These are phyloP conservation scores for Conus ventricosus DNA, from an alignment of 1,140 invertebrate genomes.

Conservation along the genomic window DNA sequence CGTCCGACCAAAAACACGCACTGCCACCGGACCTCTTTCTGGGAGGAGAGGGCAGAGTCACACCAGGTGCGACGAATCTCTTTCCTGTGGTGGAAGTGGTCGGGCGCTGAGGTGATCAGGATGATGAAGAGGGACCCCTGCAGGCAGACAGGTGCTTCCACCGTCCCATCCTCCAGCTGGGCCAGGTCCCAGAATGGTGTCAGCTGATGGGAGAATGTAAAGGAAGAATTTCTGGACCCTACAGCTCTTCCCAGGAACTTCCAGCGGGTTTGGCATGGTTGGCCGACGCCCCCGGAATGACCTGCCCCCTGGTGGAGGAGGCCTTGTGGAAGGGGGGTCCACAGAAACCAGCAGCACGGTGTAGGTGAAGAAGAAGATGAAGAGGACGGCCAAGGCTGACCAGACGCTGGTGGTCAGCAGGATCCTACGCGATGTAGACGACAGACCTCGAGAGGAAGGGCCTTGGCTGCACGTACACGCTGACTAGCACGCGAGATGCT, in stretches of 20 bases:
- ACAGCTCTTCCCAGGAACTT: background rate
- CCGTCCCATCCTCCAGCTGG: conserved; percentile 37
- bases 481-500: conserved; percentile 38
- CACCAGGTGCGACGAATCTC: conserved; percentile 64
- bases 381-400: conserved; percentile 45
- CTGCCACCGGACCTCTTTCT: conserved; percentile 48
- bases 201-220: background rate
- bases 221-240: background rate
- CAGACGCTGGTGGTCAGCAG: conserved; percentile 58
- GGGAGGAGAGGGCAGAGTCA: conserved; percentile 41
- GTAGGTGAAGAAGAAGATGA: conserved; percentile 53
- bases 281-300: background rate
- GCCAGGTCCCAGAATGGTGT: conserved; percentile 53
- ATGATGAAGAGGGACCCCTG: conserved; percentile 49
- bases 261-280: background rate
- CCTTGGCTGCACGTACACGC: conserved; percentile 37
- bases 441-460: conserved; percentile 40
- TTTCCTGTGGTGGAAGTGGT: conserved; percentile 50
- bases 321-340: conserved; percentile 42
- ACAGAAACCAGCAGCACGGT: conserved; percentile 55
- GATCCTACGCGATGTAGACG: conserved; percentile 42
- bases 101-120: conserved; percentile 55
- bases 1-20: conserved; percentile 65
- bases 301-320: background rate
- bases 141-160: conserved; percentile 43